Percentiles rank a stretch among this genome's conserved stretches.
These are phyloP conservation scores for Campylomormyrus tamandua DNA, from an alignment of 2,113 vertebrate genomes.

Conservation along the genomic window DNA sequence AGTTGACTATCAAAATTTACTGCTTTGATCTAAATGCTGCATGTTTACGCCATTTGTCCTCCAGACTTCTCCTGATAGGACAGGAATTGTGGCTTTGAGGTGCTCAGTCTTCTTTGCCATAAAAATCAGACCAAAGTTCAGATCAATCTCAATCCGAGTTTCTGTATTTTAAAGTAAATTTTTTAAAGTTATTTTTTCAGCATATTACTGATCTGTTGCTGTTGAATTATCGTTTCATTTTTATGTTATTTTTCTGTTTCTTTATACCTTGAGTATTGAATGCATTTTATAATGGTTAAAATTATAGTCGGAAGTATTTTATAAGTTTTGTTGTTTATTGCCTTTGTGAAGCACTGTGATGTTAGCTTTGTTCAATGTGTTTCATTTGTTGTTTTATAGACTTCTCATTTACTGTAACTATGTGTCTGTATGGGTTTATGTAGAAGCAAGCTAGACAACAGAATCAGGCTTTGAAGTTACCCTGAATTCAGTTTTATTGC, in stretches of 20 bases:
- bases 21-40: not conserved
- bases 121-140: not conserved
- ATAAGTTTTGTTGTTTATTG: not conserved
- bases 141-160: not conserved
- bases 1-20: not conserved
- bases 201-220: not conserved
- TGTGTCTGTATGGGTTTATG: not conserved
- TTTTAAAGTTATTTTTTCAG: not conserved
- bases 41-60: not conserved
- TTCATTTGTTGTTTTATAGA: not conserved
- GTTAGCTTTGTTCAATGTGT: not conserved
- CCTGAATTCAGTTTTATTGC: not conserved
- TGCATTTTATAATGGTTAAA: not conserved
- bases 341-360: not conserved
- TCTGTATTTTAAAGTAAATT: not conserved
- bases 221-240: not conserved
- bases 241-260: not conserved
- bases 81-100: not conserved
- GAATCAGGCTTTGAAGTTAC: not conserved
- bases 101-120: not conserved
- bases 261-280: not conserved
- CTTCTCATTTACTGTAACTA: not conserved
- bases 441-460: not conserved
- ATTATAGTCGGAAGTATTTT: not conserved
- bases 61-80: not conserved